A percentile compares a stretch with the other conserved stretches of the same genome.
phyloP scores from a whole-genome alignment of 2,888 invertebrate genomes.

The Abrostola tripartita region DNA sequence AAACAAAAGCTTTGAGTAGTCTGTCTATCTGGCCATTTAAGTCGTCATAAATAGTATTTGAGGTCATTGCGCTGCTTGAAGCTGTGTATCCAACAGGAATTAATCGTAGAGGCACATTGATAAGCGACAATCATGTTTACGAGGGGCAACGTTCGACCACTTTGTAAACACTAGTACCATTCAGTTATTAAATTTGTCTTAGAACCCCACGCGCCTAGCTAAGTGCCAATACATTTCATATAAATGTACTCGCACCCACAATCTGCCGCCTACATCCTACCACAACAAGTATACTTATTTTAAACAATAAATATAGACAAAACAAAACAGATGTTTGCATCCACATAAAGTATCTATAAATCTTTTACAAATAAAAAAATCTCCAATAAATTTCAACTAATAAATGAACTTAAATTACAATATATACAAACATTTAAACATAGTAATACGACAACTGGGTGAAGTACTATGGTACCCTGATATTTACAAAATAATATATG shows the following conservation, averaged over 20 bases:
- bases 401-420: slow-evolving; percentile 68
- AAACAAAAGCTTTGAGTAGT: too few species aligned
- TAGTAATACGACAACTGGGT: slow-evolving; percentile 74
- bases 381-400: slow-evolving; percentile 68
- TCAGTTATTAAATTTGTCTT: slow-evolving; percentile 27
- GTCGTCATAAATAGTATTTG: background rate
- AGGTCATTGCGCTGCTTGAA: slow-evolving; percentile 32
- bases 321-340: slow-evolving; percentile 57
- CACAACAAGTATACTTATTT: slow-evolving; percentile 42
- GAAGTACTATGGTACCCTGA: slow-evolving; percentile 72
- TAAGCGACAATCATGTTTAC: slow-evolving; percentile 25
- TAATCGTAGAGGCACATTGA: slow-evolving; percentile 29
- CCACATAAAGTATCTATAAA: slow-evolving; percentile 49
- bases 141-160: slow-evolving; percentile 33
- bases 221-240: slow-evolving; percentile 32
- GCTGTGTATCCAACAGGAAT: slow-evolving; percentile 35
- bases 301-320: slow-evolving; percentile 56
- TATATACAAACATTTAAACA: slow-evolving; percentile 79
- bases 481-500: slow-evolving; percentile 64
- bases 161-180: slow-evolving; percentile 31
- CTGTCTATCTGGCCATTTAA: background rate
- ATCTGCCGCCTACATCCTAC: slow-evolving; percentile 35
- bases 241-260: slow-evolving; percentile 38
- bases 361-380: slow-evolving; percentile 67
- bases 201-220: slow-evolving; percentile 33